phyloP scores from a whole-genome alignment of 2,888 invertebrate genomes.

The Hydropsyche betteni region DNA sequence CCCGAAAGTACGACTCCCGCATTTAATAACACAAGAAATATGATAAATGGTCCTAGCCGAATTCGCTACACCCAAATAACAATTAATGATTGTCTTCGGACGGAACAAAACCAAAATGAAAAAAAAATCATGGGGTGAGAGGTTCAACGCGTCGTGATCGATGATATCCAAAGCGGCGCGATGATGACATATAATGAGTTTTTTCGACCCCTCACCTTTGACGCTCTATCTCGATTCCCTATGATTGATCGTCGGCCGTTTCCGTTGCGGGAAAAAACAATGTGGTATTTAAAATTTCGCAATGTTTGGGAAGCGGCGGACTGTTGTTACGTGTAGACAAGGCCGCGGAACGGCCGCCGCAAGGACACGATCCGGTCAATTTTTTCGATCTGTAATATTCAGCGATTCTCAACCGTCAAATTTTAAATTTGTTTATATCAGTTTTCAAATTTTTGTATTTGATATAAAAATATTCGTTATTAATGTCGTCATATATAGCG shows the following conservation, averaged over 20 bases:
- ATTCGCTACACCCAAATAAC: slow-evolving; percentile 13
- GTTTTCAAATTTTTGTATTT: no score
- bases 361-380: slow-evolving; percentile 36
- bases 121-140: not conserved
- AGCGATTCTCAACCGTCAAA: slow-evolving; percentile 8
- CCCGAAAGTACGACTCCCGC: not conserved
- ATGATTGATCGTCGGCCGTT: not conserved
- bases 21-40: not conserved
- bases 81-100: not conserved
- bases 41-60: not conserved
- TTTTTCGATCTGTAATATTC: slow-evolving; percentile 26
- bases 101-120: not conserved
- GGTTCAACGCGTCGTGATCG: not conserved
- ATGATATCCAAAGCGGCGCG: not conserved
- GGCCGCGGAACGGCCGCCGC: slow-evolving; percentile 28
- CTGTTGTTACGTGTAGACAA: slow-evolving; percentile 1
- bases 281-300: no score
- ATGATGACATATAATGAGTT: slow-evolving; percentile 19
- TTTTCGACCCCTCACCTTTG: slow-evolving; percentile 22
- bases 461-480: no score
- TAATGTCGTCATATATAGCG: no score
- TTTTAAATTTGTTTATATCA: no score
- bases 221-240: slow-evolving; percentile 2
- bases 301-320: not conserved
- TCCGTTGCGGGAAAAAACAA: no score